Evolutionary conservation across 2,888 invertebrate genomes (phyloP), one percentile per base, ranked within the genome.

Genomic region (Blastobasis adustella): DNA sequence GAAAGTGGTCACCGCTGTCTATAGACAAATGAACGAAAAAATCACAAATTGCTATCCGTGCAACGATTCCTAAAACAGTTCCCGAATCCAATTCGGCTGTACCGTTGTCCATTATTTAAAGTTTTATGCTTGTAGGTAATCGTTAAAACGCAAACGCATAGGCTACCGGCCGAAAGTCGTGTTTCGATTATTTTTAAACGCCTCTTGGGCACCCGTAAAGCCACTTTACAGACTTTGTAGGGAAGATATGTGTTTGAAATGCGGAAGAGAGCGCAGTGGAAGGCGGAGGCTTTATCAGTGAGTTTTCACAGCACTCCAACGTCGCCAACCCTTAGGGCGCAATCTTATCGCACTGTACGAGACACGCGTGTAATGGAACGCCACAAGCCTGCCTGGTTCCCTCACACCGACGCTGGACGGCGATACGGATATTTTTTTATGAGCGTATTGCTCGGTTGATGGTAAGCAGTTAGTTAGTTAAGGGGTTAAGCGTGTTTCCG

Each of bases 321-420:
- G 23, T 23, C 23, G 23, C 23, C 23, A 37, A 47, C 36, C 50
- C 53, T 42, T 8, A 40, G 36, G 56, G 54, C 44, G 46, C 51
- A 53, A 55, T 42, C 37, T 54, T 50, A 62, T 63, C 61, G 58
- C 42, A 49, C 68, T 71, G 72, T 53, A 42, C 52, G 52, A 60
- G 70, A 68, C 72, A 54, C 60, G 58, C 54, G 57, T 55, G 58
- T 70, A 70, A 70, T 71, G 65, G 60, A 52, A 71, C 57, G 59
- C 58, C 58, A 23, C 23, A 1, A 23, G 23, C 23, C 23, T 23
- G 23, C 23, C 23, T 23, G 23, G 23, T 23, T 23, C 23, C 23
- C 23, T 23, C 23, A 23, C 23, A 23, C 23, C 3, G 23, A 23
- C 23, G 23, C 23, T 23, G 23, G 23, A 23, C 23, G 23, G 23